Base-by-base conservation (phyloP, 2,113 vertebrate species). In the Pyrgilauda ruficollis region DNA sequence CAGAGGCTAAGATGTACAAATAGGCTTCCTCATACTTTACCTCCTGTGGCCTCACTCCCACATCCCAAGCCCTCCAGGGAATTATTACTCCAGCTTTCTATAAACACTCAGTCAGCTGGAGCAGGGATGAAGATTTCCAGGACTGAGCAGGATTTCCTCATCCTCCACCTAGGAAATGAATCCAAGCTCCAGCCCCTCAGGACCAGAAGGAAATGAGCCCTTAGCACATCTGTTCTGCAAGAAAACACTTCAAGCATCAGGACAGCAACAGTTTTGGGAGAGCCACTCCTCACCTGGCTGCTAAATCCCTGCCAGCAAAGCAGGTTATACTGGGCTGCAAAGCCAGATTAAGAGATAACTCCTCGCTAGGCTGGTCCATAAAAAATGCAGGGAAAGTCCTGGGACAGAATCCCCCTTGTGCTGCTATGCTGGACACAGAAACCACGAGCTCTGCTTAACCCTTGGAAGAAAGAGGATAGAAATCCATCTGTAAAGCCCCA, bases 301-400 rank as follows among this genome's bases (percentile, higher is more conserved):
- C 84, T 69, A 88, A 90, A 64, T 56, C 78, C 49, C 70, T 91
- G 94, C 88, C 90, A 95, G 85, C 67, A 83, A 44, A 87, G 88
- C 78, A 73, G 95, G 58, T 85, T 85, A 95, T 69, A 37, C 66
- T n/a, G 49, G 85, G 70, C 88, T 83, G 70, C 78, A 95, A 91
- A 96, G 58, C 75, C 88, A 94, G 94, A 90, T 94, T 93, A 94
- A 64, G 15, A 39, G 90, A 28, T 82, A 96, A 93, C 37, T 76
- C 78, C 88, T 68, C 10, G 0, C 3, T 9, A 79, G 67, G 67
- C 72, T 46, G 43, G 33, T 53, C 67, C 43, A 88, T 21, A 46
- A 37, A 53, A 89, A 76, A 79, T 12, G n/a, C 75, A 88, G 92
- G 70, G 88, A 96, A 94, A 97, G 96, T 93, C 70, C 59, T 8